Percentiles rank a stretch among this genome's conserved stretches.
phyloP scores from a whole-genome alignment of 2,888 invertebrate species.

The Orthonychiurus folsomi region DNA sequence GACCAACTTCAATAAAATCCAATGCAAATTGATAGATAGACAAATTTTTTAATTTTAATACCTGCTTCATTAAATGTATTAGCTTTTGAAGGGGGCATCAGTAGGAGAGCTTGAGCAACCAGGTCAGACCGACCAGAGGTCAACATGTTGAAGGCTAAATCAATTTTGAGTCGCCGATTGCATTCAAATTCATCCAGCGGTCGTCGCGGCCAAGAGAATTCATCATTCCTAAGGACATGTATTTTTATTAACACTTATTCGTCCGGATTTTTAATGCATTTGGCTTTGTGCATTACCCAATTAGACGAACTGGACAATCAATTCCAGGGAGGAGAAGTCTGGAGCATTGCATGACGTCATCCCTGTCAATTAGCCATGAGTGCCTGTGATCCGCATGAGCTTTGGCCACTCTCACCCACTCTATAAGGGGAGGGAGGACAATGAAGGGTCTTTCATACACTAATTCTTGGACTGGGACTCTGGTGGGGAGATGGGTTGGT shows the following conservation, averaged over 20 bases:
- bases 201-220: slow-evolving; percentile 42
- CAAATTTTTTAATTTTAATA: too few species aligned
- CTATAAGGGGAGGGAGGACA: slow-evolving; percentile 78
- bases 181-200: slow-evolving; percentile 43
- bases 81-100: slow-evolving; percentile 59
- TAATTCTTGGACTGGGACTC: slow-evolving; percentile 57
- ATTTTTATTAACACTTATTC: neutral
- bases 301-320: slow-evolving; percentile 72
- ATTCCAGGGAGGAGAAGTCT: slow-evolving; percentile 74
- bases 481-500: slow-evolving; percentile 23
- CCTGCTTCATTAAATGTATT: slow-evolving; percentile 39
- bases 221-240: too few species aligned
- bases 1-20: slow-evolving; percentile 2
- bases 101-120: slow-evolving; percentile 63
- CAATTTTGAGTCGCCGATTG: slow-evolving; percentile 42
- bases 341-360: slow-evolving; percentile 82
- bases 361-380: slow-evolving; percentile 67
- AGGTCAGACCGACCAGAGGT: slow-evolving; percentile 70
- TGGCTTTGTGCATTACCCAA: slow-evolving; percentile 51
- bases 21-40: too few species aligned
- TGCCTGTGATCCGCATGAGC: slow-evolving; percentile 74
- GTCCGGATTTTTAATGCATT: neutral
- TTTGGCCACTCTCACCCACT: slow-evolving; percentile 75
- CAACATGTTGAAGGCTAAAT: slow-evolving; percentile 69
- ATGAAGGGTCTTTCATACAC: slow-evolving; percentile 81